phyloP scores from a whole-genome alignment of 2,113 vertebrate genomes.

The Cnemophilus loriae region DNA sequence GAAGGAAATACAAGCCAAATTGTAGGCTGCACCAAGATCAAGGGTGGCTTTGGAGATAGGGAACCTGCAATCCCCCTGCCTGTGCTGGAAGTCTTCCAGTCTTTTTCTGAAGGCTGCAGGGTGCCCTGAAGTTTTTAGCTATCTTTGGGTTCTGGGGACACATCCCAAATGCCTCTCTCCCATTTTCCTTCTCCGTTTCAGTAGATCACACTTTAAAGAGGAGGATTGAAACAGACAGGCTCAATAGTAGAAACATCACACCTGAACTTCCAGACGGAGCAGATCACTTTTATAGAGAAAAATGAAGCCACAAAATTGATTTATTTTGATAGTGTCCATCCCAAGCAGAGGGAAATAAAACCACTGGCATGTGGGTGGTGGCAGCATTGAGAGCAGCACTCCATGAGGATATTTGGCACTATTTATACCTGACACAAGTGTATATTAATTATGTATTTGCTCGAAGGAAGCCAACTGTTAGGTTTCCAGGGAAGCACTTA shows the following conservation, averaged over 20 bases:
- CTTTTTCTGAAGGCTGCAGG: fast-evolving
- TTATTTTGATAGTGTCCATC: not conserved
- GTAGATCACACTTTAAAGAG: not conserved
- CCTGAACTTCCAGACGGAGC: not conserved
- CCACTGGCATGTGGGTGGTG: not conserved
- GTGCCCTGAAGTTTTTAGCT: fast-evolving
- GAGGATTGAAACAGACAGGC: not conserved
- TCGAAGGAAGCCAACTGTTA: not conserved
- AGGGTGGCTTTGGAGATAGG: not conserved
- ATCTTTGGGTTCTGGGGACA: fast-evolving
- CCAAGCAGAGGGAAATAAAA: not conserved
- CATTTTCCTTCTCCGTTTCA: not conserved
- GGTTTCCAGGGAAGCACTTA: not conserved
- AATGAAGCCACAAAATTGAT: not conserved
- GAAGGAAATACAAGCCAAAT: not conserved
- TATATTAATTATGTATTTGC: not conserved
- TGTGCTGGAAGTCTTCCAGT: not conserved
- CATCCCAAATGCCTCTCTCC: not conserved
- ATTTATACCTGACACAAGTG: not conserved
- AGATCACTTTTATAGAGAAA: not conserved
- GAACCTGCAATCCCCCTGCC: not conserved
- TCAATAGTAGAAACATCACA: not conserved
- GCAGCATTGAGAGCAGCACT: not conserved
- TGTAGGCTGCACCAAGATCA: not conserved
- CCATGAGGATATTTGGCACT: not conserved